A percentile compares a stretch with the other conserved stretches of the same genome.
Evolutionary conservation across 2,797 vertebrate species (phyloP).

Genomic region (Geotrypetes seraphini): DNA sequence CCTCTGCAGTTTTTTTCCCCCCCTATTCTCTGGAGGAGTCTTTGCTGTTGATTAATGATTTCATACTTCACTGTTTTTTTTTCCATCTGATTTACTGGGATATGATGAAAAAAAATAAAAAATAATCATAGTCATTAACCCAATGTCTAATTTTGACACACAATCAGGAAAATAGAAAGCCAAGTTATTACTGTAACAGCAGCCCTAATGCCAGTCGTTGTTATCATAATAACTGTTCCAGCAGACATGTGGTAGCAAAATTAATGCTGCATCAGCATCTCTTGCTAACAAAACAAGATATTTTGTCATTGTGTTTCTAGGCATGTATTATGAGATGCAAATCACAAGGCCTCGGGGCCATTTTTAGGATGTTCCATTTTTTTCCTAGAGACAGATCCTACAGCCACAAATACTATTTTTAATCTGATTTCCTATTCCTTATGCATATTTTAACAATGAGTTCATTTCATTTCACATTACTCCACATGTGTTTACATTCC

Average conservation of each 20-base stretch:
- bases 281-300: not conserved
- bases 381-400: slow-evolving; percentile 21
- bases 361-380: slow-evolving; percentile 15
- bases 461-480: not conserved
- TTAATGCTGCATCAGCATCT: slow-evolving; percentile 7
- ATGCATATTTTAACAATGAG: not conserved
- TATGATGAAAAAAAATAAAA: not conserved
- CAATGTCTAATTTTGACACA: not conserved
- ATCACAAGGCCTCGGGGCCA: slow-evolving; percentile 9
- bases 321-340: slow-evolving; percentile 6
- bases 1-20: not conserved
- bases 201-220: accelerated
- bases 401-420: slow-evolving; percentile 21
- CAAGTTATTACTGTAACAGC: accelerated
- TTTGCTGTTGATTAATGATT: not conserved
- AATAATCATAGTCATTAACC: not conserved
- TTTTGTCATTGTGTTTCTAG: slow-evolving; percentile 9
- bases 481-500: not conserved
- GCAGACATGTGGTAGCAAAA: accelerated
- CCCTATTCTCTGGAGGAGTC: not conserved
- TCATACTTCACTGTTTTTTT: not conserved
- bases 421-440: not conserved
- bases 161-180: not conserved
- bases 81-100: not conserved
- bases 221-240: accelerated